phyloP scores from a whole-genome alignment of 1,140 invertebrate species.

The Papilio helenus region DNA sequence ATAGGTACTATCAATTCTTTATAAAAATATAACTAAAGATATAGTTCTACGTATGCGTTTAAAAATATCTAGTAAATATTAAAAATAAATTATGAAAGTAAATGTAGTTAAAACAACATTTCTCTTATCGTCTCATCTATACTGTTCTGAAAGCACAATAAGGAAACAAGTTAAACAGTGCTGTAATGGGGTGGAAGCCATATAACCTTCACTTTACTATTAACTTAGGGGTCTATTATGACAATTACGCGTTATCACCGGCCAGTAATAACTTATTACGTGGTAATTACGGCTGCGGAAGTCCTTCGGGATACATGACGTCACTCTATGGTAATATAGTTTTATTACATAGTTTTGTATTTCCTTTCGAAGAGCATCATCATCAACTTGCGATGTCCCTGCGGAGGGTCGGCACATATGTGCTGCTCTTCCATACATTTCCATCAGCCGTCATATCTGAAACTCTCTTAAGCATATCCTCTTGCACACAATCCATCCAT shows the following conservation, averaged over 20 bases:
- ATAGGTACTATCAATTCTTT: neutral
- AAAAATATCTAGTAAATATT: neutral
- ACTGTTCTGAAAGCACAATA: neutral
- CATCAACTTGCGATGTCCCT: too few species aligned
- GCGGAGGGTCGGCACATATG: too few species aligned
- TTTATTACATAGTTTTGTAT: neutral
- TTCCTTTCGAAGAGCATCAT: too few species aligned
- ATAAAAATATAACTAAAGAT: neutral
- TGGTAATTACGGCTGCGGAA: conserved; percentile 47
- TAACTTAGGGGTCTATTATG: conserved; percentile 46
- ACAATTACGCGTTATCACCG: conserved; percentile 48
- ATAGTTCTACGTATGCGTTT: neutral
- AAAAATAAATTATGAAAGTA: neutral
- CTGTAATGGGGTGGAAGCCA: neutral
- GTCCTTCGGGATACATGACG: conserved; percentile 2
- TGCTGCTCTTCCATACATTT: too few species aligned
- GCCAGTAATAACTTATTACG: conserved; percentile 50
- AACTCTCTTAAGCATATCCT: too few species aligned
- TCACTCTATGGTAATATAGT: neutral
- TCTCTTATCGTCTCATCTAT: neutral
- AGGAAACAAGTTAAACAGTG: neutral
- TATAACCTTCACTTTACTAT: conserved; percentile 39
- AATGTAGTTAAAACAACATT: neutral
- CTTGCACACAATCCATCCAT: too few species aligned
- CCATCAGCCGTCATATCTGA: too few species aligned